Base-by-base conservation (phyloP, 2,113 vertebrate species). In the Carassius auratus region DNA sequence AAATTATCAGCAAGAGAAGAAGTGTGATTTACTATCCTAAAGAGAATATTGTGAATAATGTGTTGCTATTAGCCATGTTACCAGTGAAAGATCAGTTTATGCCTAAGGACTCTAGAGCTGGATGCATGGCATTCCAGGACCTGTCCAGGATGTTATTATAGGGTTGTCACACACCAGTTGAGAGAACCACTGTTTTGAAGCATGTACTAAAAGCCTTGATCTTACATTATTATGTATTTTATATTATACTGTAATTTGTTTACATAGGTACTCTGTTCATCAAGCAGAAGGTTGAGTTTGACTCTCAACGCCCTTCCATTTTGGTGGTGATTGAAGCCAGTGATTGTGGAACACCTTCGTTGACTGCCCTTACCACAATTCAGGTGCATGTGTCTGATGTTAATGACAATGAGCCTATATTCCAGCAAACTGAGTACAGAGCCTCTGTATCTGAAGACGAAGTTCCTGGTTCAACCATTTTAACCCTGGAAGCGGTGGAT, bases 301-400 rank as follows among this genome's bases (percentile, higher is more conserved):
- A 97, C 1, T 92, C 95, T 1, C 93, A 93, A 55, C 92, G 87
- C 13, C 95, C 95, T 6, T 94, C 95, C 0, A 90, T 98, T 88
- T 96, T 95, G 2, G 90, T 99, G 61, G 93, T 98, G 64, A 95
- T 99, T 59, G 97, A 98, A 90, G 98, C 97, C 17, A 87, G 92
- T 0, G 98, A 99, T 80, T 87, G 90, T 0, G 98, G 98, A 23
- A 91, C 92, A 0, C 97, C 98, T 7, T 82, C 95, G 0, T 95
- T 97, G 64, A 95, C 94, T 0, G 92, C 97, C 30, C 92, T 95
- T 76, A 94, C 96, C 85, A 97, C 95, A 0, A 96, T 99, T 78
- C 97, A 98, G 1, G 94, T 99, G 55, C 96, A 97, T 71, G 92
- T 99, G 38, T 92, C 96, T 69, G 98, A 99, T n/a, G 92, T 98